phyloP scores from a whole-genome alignment of 1,140 invertebrate genomes.

The Gryon sp. region DNA sequence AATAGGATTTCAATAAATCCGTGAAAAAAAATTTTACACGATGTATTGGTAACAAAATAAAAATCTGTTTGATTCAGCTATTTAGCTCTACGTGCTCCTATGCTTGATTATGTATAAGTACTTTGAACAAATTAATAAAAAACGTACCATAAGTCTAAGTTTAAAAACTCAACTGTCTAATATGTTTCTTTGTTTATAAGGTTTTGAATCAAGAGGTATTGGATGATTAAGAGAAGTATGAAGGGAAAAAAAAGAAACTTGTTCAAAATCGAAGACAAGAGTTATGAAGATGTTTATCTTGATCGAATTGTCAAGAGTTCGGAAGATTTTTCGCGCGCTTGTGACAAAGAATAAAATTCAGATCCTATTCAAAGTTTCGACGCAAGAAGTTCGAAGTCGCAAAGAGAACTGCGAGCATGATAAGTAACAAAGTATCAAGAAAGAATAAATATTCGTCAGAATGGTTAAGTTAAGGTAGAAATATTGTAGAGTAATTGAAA shows the following conservation, averaged over 20 bases:
- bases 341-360: slow-evolving; percentile 80
- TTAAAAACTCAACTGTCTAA: slow-evolving; percentile 77
- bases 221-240: slow-evolving; percentile 81
- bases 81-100: slow-evolving; percentile 35
- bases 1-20: too few relatives aligned
- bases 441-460: slow-evolving; percentile 70
- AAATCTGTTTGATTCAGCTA: slow-evolving; percentile 30
- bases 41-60: slow-evolving; percentile 58
- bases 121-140: slow-evolving; percentile 42
- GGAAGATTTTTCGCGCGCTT: slow-evolving; percentile 76
- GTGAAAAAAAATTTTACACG: slow-evolving; percentile 17
- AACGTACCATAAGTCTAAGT: slow-evolving; percentile 50
- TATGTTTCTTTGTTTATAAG: slow-evolving; percentile 81
- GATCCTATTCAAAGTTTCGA: slow-evolving; percentile 74
- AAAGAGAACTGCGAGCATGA: slow-evolving; percentile 73
- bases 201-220: slow-evolving; percentile 81
- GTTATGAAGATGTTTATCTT: slow-evolving; percentile 76
- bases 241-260: slow-evolving; percentile 79
- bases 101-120: slow-evolving; percentile 33
- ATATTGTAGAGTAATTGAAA: slow-evolving; percentile 67
- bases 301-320: slow-evolving; percentile 76
- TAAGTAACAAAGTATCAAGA: slow-evolving; percentile 70
- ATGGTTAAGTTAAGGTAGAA: slow-evolving; percentile 69
- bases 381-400: slow-evolving; percentile 78
- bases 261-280: slow-evolving; percentile 78